Conservation (phyloP, 2,888 invertebrate genomes). For the Yponomeuta plumbellus region DNA sequence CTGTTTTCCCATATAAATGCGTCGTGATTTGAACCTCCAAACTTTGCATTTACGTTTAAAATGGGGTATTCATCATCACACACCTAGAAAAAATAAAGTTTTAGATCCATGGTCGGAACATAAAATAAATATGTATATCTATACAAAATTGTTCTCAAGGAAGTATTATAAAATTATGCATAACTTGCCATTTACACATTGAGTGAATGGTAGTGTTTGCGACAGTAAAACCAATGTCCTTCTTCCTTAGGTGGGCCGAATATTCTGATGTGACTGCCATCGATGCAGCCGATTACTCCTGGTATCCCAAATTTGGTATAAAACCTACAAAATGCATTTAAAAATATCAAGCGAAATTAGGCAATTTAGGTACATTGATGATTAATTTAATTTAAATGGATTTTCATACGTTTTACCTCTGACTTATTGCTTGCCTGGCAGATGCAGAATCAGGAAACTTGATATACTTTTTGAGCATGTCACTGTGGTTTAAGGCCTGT, state of each 20-base stretch:
- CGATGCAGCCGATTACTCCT: constrained; percentile 21
- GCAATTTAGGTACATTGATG: too few species aligned
- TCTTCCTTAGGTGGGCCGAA: constrained; percentile 1
- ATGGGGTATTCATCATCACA: too few species aligned
- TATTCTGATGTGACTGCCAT: constrained; percentile 18
- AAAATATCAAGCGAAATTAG: not conserved
- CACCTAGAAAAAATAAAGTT: too few species aligned
- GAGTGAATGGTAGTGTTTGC: too few species aligned
- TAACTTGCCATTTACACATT: too few species aligned
- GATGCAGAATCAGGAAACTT: not conserved
- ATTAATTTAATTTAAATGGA: not conserved
- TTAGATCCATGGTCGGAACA: too few species aligned
- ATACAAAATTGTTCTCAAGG: too few species aligned
- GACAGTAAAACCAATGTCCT: not conserved
- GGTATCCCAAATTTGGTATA: constrained; percentile 19
- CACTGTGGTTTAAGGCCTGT: too few species aligned
- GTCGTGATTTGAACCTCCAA: constrained; percentile 31
- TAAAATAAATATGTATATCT: too few species aligned
- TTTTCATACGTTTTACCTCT: not conserved
- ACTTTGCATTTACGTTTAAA: too few species aligned
- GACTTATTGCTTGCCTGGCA: not conserved
- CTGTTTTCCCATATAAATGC: constrained; percentile 26
- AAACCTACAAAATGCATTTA: constrained; percentile 11
- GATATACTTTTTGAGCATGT: constrained; percentile 2
- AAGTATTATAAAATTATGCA: too few species aligned